These are phyloP conservation scores for Craniophora ligustri DNA, from an alignment of 2,888 invertebrate genomes.

Conservation along the genomic window DNA sequence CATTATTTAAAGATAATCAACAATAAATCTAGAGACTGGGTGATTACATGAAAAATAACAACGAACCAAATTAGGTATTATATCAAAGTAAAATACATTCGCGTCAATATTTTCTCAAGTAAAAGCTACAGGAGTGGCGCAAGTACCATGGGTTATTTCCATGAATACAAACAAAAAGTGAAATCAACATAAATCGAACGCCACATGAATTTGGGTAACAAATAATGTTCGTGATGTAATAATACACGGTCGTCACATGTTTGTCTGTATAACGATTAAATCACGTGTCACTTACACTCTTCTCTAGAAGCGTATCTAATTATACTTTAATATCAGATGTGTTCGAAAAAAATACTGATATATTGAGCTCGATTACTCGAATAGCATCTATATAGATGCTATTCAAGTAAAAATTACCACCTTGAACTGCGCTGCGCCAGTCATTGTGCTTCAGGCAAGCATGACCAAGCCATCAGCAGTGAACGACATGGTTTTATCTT, in stretches of 20 bases:
- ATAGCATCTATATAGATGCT: neutral
- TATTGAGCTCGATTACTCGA: too few species aligned
- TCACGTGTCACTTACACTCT: slow-evolving; percentile 56
- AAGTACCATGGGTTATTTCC: slow-evolving; percentile 24
- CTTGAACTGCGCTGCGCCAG: neutral
- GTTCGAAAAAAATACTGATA: neutral
- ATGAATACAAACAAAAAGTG: slow-evolving; percentile 48
- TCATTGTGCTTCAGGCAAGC: too few species aligned
- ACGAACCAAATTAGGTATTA: too few species aligned
- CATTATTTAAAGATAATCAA: too few species aligned
- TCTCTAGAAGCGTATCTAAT: neutral
- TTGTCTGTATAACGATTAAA: slow-evolving; percentile 53
- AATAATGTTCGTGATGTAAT: slow-evolving; percentile 56
- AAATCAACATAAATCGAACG: slow-evolving; percentile 53
- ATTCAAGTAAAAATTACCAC: neutral
- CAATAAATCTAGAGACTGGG: too few species aligned
- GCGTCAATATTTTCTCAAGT: slow-evolving; percentile 3
- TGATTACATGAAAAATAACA: too few species aligned
- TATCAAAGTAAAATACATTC: too few species aligned
- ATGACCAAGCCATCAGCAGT: too few species aligned
- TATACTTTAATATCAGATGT: neutral
- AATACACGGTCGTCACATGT: slow-evolving; percentile 44
- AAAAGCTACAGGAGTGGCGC: neutral
- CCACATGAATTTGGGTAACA: slow-evolving; percentile 55
- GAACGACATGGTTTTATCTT: too few species aligned